Evolutionary conservation across 2,797 vertebrate species (phyloP).

Genomic region (Agapornis canus): DNA sequence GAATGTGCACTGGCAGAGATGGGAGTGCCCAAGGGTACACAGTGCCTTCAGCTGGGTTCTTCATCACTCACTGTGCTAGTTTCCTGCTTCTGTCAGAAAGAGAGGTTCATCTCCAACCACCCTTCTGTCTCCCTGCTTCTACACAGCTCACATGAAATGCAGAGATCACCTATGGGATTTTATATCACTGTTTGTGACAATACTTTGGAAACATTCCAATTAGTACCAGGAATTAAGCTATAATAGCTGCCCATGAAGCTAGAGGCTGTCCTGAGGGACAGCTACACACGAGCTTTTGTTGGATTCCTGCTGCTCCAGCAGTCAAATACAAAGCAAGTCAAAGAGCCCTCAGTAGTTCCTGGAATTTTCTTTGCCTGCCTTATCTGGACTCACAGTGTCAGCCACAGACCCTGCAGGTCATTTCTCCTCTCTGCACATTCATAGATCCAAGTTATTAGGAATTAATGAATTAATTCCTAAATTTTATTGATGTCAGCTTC

Average conservation of each 20-base stretch:
- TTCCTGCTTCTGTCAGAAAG: not conserved
- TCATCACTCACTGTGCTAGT: not conserved
- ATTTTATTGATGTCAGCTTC: not conserved
- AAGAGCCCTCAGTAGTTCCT: not conserved
- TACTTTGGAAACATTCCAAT: not conserved
- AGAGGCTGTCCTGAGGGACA: not conserved
- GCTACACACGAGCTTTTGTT: not conserved
- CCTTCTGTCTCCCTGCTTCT: not conserved
- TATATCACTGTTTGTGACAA: not conserved
- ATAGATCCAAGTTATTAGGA: not conserved
- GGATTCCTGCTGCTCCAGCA: not conserved
- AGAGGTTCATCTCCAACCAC: accelerated
- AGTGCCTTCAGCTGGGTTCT: not conserved
- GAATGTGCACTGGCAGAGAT: not conserved
- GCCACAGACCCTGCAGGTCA: not conserved
- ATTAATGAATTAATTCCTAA: not conserved
- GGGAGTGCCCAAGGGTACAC: not conserved
- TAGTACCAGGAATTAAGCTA: not conserved
- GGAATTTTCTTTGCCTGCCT: conserved; percentile 16
- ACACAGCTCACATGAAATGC: not conserved
- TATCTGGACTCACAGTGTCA: not conserved
- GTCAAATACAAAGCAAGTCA: conserved; percentile 35
- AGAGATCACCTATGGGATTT: not conserved
- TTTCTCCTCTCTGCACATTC: not conserved
- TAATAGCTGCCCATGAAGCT: not conserved